Percentiles rank a stretch among this genome's conserved stretches.
These are phyloP conservation scores for Drosophila ficusphila DNA, from an alignment of 1,140 invertebrate species.

Conservation along the genomic window DNA sequence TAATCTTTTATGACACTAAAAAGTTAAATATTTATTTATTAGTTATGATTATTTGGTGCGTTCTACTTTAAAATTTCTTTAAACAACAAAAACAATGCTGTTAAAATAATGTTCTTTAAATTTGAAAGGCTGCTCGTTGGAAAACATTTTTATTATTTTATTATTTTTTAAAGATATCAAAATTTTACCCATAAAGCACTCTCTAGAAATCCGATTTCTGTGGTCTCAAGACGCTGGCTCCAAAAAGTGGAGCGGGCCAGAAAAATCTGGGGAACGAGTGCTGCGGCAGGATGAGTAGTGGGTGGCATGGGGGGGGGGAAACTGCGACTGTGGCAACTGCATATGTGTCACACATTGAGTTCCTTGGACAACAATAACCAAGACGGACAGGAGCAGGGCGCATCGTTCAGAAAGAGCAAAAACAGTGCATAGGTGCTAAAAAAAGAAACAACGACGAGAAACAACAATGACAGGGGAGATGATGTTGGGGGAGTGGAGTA, in stretches of 20 bases:
- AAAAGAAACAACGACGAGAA: slow-evolving; percentile 24
- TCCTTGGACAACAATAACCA: slow-evolving; percentile 69
- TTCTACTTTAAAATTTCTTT: too few relatives aligned
- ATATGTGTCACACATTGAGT: slow-evolving; percentile 72
- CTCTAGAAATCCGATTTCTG: background rate
- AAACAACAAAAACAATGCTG: too few relatives aligned
- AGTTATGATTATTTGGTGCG: too few relatives aligned
- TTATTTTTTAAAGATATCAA: background rate
- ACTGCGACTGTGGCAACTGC: slow-evolving; percentile 32
- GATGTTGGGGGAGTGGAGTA: background rate
- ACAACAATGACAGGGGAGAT: slow-evolving; percentile 45
- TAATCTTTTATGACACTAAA: too few relatives aligned
- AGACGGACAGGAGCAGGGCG: slow-evolving; percentile 53
- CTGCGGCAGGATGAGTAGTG: background rate
- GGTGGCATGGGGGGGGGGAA: background rate
- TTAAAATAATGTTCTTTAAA: too few relatives aligned
- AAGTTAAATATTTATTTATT: too few relatives aligned
- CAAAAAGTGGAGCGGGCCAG: slow-evolving; percentile 20
- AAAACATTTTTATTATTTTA: too few relatives aligned
- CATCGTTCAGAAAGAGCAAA: slow-evolving; percentile 56
- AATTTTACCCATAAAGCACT: background rate
- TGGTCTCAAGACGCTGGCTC: slow-evolving; percentile 13
- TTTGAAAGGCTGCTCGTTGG: too few relatives aligned
- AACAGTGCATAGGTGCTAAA: slow-evolving; percentile 58
- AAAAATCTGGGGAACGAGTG: slow-evolving; percentile 15